Evolutionary conservation across 2,888 invertebrate species (phyloP).

Genomic region (Polydrusus cervinus): DNA sequence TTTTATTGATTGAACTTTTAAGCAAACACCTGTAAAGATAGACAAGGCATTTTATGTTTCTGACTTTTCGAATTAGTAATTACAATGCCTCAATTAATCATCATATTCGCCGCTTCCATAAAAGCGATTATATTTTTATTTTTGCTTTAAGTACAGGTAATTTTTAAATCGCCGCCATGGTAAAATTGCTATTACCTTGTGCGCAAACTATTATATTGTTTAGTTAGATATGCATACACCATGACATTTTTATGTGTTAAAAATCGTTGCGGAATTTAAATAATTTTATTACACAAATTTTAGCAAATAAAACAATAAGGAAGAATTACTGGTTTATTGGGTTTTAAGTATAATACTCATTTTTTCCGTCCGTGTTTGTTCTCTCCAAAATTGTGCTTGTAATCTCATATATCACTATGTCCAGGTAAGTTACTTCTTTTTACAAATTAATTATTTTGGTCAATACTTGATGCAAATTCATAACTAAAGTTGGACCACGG

Average conservation of each 20-base stretch:
- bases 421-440: background rate
- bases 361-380: background rate
- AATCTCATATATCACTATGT: background rate
- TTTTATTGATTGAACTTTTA: background rate
- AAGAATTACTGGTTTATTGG: background rate
- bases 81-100: background rate
- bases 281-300: background rate
- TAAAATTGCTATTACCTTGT: conserved; percentile 3
- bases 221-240: background rate
- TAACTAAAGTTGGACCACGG: no score
- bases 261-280: background rate
- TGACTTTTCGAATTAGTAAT: background rate
- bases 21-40: background rate
- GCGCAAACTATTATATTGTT: background rate
- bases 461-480: no score
- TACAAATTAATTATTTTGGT: no score
- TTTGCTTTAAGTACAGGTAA: background rate
- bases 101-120: background rate
- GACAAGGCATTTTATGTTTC: background rate
- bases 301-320: background rate
- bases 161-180: background rate
- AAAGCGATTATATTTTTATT: background rate
- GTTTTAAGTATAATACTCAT: no score
- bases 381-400: background rate
- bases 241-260: background rate